Evolutionary conservation across 1,140 invertebrate genomes (phyloP).

Genomic region (Trialeurodes vaporariorum): DNA sequence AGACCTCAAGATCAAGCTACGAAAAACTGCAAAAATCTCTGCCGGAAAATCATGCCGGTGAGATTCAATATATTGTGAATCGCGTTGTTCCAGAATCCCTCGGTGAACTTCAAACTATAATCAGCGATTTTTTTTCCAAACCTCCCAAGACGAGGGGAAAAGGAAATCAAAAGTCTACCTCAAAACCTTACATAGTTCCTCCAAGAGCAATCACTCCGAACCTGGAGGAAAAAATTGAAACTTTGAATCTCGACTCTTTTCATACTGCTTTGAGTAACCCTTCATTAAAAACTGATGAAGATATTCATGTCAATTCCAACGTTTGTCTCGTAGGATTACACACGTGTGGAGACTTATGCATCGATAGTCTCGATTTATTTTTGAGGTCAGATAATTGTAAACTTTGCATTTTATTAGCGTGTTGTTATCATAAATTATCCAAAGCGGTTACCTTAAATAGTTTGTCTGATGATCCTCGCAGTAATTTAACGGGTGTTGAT

Average conservation of each 20-base stretch:
- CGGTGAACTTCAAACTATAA: background rate
- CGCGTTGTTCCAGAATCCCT: background rate
- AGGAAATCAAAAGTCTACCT: too few relatives aligned
- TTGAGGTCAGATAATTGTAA: background rate
- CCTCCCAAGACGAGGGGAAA: too few relatives aligned
- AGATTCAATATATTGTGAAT: background rate
- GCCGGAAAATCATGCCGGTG: background rate
- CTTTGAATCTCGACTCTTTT: too few relatives aligned
- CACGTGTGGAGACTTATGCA: background rate
- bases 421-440: background rate
- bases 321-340: background rate
- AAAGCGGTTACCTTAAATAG: background rate
- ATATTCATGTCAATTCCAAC: background rate
- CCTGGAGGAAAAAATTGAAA: too few relatives aligned
- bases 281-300: too few relatives aligned
- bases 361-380: background rate
- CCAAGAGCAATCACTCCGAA: too few relatives aligned
- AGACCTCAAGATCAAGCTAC: background rate
- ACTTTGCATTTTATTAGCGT: background rate
- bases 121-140: background rate
- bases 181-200: too few relatives aligned
- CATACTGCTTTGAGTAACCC: too few relatives aligned
- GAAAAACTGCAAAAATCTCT: background rate
- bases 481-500: too few relatives aligned
- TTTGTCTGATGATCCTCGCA: background rate